Evolutionary conservation across 2,113 vertebrate species (phyloP).

Genomic region (Herpailurus yagouaroundi): DNA sequence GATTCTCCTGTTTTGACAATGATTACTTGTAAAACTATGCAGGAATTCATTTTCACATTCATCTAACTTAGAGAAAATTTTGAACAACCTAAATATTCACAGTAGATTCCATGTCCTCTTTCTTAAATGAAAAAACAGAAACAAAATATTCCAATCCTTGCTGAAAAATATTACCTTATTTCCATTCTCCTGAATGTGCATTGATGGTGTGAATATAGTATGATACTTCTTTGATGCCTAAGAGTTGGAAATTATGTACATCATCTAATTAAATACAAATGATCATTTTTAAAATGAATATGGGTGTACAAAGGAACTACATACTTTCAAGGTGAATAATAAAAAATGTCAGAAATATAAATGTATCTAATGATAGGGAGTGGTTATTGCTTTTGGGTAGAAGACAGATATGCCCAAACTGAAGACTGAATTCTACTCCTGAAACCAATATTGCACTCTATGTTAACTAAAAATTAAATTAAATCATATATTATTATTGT

Average conservation of each 20-base stretch:
- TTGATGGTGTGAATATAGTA: background rate
- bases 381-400: background rate
- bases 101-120: background rate
- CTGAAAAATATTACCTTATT: background rate
- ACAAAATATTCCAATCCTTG: background rate
- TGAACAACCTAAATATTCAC: background rate
- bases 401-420: background rate
- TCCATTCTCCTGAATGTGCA: background rate
- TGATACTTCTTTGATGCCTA: background rate
- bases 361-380: background rate
- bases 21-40: background rate
- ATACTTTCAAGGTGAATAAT: background rate
- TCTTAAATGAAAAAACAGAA: background rate
- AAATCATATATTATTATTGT: too few relatives aligned
- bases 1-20: background rate
- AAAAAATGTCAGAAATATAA: background rate
- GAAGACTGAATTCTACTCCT: background rate
- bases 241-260: background rate
- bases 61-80: background rate
- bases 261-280: conserved; percentile 3
- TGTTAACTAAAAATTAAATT: too few relatives aligned
- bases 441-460: too few relatives aligned
- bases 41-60: background rate
- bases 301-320: background rate
- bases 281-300: background rate